phyloP scores from a whole-genome alignment of 35 echinoderm and acorn worm genomes.

The Lytechinus variegatus region DNA sequence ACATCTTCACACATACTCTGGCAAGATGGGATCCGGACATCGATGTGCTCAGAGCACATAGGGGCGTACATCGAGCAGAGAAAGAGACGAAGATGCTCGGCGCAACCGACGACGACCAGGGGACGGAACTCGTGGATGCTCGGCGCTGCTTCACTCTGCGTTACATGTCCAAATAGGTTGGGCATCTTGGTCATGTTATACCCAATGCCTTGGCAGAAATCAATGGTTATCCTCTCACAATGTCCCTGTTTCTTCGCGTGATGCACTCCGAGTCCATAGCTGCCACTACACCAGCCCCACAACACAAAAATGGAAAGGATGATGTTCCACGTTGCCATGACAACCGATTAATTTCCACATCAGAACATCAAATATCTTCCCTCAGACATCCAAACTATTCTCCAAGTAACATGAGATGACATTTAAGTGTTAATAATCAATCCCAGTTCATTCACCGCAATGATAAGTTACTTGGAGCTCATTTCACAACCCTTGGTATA shows the following conservation, averaged over 20 bases:
- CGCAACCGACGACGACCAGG: conserved; percentile 87
- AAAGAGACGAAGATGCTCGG: conserved; percentile 88
- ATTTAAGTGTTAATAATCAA: not conserved
- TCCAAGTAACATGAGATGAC: not conserved
- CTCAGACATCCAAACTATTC: not conserved
- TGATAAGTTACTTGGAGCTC: not conserved
- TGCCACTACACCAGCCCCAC: not conserved
- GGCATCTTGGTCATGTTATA: conserved; percentile 97
- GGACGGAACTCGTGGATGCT: conserved; percentile 93
- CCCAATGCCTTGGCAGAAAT: conserved; percentile 95
- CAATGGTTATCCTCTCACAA: conserved; percentile 94
- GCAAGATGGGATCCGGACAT: conserved; percentile 89
- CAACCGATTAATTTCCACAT: conserved; percentile 6
- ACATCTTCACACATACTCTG: conserved; percentile 94
- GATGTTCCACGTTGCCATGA: conserved; percentile 25
- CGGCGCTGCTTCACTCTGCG: conserved; percentile 86
- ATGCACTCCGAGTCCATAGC: conserved; percentile 13
- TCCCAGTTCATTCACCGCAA: not conserved
- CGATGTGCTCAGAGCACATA: conserved; percentile 90
- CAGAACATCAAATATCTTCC: not conserved
- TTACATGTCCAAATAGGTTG: conserved; percentile 83
- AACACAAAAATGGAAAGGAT: not conserved
- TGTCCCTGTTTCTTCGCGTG: conserved; percentile 46
- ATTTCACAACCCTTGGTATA: not conserved
- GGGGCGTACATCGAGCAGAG: conserved; percentile 94